Evolutionary conservation across 2,113 vertebrate species (phyloP).

Genomic region (Rallus limicola): DNA sequence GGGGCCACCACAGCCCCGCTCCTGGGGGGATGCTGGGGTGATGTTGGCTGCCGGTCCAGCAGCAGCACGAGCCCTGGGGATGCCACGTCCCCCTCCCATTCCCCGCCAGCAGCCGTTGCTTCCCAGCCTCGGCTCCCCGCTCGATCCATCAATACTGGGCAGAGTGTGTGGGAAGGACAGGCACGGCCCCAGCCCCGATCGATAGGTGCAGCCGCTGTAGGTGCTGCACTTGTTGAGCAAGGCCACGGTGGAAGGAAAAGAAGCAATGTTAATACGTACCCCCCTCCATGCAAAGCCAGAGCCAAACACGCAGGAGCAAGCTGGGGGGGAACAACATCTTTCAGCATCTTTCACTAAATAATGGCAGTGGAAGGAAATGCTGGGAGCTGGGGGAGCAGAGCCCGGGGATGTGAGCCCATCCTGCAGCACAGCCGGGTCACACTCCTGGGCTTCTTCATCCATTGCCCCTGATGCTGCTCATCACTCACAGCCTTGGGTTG

Average conservation of each 20-base stretch:
- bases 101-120: slow-evolving; percentile 63
- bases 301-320: rapidly evolving
- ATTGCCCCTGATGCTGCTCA: rapidly evolving
- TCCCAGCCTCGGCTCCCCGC: slow-evolving; percentile 61
- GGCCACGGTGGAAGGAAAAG: background rate
- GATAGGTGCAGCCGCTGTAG: slow-evolving; percentile 58
- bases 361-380: background rate
- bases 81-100: rapidly evolving
- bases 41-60: background rate
- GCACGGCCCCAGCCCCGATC: slow-evolving; percentile 60
- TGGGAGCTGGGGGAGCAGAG: rapidly evolving
- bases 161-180: background rate
- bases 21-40: background rate
- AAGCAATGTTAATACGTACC: rapidly evolving
- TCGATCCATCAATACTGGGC: slow-evolving; percentile 68
- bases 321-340: background rate
- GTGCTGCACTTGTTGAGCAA: slow-evolving; percentile 20
- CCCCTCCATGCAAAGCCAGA: background rate
- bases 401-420: rapidly evolving
- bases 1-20: rapidly evolving
- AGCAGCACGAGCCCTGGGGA: background rate
- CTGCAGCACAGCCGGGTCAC: background rate
- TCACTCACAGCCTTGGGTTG: rapidly evolving
- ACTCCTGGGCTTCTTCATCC: background rate
- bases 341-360: background rate